Evolutionary conservation across 2,888 invertebrate genomes (phyloP).

Genomic region (Zelleria hepariella): DNA sequence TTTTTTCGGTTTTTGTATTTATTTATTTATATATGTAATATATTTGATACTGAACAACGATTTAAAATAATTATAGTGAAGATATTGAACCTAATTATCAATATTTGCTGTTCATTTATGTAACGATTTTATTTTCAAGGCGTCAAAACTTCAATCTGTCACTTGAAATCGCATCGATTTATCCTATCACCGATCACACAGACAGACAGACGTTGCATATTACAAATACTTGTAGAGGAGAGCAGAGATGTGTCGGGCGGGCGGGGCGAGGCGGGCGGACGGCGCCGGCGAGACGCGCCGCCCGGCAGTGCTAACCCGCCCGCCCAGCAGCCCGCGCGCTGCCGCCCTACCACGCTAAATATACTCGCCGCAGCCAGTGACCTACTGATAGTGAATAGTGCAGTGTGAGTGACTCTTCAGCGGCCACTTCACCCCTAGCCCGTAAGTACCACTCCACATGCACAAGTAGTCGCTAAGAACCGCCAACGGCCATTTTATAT

Average conservation of each 20-base stretch:
- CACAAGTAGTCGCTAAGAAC: slow-evolving; percentile 38
- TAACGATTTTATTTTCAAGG: too few species aligned
- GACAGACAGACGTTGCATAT: not conserved
- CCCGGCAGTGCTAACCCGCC: slow-evolving; percentile 27
- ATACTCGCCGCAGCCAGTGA: slow-evolving; percentile 42
- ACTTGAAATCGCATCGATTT: not conserved
- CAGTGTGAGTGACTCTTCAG: slow-evolving; percentile 29
- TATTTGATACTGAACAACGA: too few species aligned
- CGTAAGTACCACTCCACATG: slow-evolving; percentile 43
- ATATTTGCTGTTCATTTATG: too few species aligned
- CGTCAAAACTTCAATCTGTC: too few species aligned
- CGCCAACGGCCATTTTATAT: slow-evolving; percentile 65
- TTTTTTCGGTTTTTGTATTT: too few species aligned
- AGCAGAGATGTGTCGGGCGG: slow-evolving; percentile 25
- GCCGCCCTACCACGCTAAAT: slow-evolving; percentile 44
- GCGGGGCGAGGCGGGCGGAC: slow-evolving; percentile 35
- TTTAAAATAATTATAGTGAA: too few species aligned
- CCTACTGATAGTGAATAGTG: slow-evolving; percentile 59
- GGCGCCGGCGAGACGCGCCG: slow-evolving; percentile 35
- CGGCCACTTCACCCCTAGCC: slow-evolving; percentile 13
- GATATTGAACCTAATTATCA: too few species aligned
- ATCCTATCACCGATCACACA: too few species aligned
- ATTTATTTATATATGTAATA: too few species aligned
- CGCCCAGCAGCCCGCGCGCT: slow-evolving; percentile 38
- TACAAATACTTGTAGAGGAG: not conserved